phyloP scores from a whole-genome alignment of 2,797 vertebrate genomes.

The Acrossocheilus wenchowensis region DNA sequence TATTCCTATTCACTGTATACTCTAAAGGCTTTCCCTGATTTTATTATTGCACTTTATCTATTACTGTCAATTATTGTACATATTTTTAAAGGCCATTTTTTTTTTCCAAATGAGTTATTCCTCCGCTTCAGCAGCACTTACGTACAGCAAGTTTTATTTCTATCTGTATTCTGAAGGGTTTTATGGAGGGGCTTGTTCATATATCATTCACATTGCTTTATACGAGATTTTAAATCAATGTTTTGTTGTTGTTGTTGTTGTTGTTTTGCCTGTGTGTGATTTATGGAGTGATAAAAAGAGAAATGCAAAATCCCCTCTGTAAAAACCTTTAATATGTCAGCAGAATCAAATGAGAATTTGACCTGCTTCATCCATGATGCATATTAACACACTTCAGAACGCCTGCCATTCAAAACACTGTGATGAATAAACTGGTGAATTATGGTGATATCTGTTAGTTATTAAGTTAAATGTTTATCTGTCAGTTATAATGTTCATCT shows the following conservation, averaged over 20 bases:
- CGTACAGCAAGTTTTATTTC: neutral
- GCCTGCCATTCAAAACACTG: neutral
- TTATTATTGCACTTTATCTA: neutral
- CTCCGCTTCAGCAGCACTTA: neutral
- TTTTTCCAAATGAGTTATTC: neutral
- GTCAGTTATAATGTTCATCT: too few species aligned
- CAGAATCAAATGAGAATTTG: neutral
- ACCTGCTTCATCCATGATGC: neutral
- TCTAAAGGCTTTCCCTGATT: neutral
- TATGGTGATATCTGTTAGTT: neutral
- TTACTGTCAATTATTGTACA: too few species aligned
- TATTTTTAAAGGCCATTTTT: too few species aligned
- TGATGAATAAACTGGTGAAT: too few species aligned
- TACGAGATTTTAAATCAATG: neutral
- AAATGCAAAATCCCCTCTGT: conserved; percentile 23
- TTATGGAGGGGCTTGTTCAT: too few species aligned
- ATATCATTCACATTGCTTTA: too few species aligned
- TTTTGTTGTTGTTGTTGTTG: neutral
- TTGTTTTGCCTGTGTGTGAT: neutral
- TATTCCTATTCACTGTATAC: neutral
- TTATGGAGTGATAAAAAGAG: neutral
- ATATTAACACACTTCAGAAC: neutral
- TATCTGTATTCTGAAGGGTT: neutral
- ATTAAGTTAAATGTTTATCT: neutral
- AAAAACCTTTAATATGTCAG: conserved; percentile 5